Evolutionary conservation across 2,113 vertebrate genomes (phyloP).

Genomic region (Lichenostomus cassidix): DNA sequence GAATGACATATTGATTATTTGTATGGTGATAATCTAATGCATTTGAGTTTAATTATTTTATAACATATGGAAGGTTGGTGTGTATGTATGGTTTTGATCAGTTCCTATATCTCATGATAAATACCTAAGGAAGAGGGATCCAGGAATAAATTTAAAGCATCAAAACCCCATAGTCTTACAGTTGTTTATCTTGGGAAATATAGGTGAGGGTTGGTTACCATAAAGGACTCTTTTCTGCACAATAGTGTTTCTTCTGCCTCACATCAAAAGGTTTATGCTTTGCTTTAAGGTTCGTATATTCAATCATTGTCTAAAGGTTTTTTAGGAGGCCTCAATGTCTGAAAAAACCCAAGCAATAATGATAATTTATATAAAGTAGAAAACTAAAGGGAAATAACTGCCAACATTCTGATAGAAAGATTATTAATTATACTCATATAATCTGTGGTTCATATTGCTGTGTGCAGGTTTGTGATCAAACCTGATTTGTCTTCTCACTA

Average conservation of each 20-base stretch:
- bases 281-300: background rate
- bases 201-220: background rate
- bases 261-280: background rate
- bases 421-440: background rate
- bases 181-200: background rate
- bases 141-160: background rate
- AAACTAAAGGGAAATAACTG: background rate
- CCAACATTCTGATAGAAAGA: constrained; percentile 8
- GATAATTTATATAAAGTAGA: background rate
- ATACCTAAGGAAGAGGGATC: background rate
- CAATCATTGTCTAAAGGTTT: background rate
- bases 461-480: constrained; percentile 67
- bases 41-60: background rate
- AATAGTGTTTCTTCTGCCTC: background rate
- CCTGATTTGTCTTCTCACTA: background rate
- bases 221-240: background rate
- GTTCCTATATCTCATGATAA: background rate
- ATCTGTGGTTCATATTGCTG: constrained; percentile 43
- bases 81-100: background rate
- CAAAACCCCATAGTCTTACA: background rate
- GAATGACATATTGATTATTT: background rate
- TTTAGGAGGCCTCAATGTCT: background rate
- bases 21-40: background rate
- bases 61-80: background rate
- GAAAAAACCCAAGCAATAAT: background rate